These are phyloP conservation scores for Candoia aspera DNA, from an alignment of 2,113 vertebrate genomes.

Conservation along the genomic window DNA sequence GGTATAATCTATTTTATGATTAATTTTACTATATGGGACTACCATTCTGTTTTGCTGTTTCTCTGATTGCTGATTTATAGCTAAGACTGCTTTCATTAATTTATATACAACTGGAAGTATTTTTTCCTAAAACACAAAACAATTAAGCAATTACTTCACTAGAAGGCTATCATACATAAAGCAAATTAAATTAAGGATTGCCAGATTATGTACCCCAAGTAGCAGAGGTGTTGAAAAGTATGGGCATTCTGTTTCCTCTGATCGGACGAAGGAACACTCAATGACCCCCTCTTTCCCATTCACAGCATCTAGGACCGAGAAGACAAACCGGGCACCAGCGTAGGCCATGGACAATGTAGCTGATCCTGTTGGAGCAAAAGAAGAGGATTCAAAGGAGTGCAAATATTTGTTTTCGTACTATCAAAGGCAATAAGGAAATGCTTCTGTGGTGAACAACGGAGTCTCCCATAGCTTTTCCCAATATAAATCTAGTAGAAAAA, in stretches of 20 bases:
- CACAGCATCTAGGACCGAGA: constrained; percentile 93
- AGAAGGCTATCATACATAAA: rapidly evolving
- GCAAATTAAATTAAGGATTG: not conserved
- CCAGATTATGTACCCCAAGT: constrained; percentile 78
- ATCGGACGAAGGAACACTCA: constrained; percentile 90
- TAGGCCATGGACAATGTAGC: constrained; percentile 98
- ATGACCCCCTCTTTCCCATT: constrained; percentile 94
- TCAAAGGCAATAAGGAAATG: not conserved
- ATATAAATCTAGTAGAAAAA: not conserved
- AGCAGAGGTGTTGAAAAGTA: constrained; percentile 97
- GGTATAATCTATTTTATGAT: not conserved
- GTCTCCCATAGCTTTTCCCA: not conserved
- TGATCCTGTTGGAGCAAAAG: constrained; percentile 77
- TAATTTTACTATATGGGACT: not conserved
- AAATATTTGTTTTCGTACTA: no score
- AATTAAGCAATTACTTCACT: not conserved
- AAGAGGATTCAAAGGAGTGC: rapidly evolving
- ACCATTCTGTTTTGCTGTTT: not conserved
- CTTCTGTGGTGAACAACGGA: not conserved
- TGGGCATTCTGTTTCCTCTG: constrained; percentile 88
- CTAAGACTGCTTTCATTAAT: not conserved
- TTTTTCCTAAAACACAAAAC: not conserved
- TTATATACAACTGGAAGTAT: not conserved
- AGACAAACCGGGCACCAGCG: constrained; percentile 92
- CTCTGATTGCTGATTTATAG: not conserved